Base-by-base conservation (phyloP, 2,797 vertebrate species). In the Pseudotriccus pelzelni region DNA sequence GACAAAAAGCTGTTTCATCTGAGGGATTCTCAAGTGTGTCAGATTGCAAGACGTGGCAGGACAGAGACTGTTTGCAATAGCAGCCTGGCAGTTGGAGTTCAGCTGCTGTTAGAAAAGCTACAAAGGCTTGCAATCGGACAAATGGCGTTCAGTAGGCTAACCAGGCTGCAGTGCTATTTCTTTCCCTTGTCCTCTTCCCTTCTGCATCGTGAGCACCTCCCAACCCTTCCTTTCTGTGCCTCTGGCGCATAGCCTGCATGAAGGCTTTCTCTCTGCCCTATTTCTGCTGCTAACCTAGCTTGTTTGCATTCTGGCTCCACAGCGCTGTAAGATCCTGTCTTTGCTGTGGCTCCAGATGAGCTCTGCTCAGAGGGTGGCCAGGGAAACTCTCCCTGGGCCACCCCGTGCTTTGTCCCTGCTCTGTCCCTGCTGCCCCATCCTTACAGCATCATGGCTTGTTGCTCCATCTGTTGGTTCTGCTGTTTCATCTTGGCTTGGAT, bases 251-350 rank as follows among this genome's bases (percentile, higher is more conserved):
- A 85, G 93, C 87, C 89, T 84, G 87, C 60, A 4, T 67, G 76
- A 60, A 92, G 69, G 58, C 89, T 92, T 92, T 91, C 55, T 87
- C 84, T 62, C 39, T 96, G 93, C 89, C 94, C 88, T 95, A 92
- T 74, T 94, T 96, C 90, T 93, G 87, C 94, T 82, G 90, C 72
- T 87, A 90, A 78, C 92, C 78, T 39, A 82, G 74, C 93, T 94
- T 70, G 88, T 95, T 91, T 93, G 93, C 72, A 56, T 95, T 95
- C 95, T 84, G 69, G 36, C 79, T 95, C 69, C 46, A 17, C 88
- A 74, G 84, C 0, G 0, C 84, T 83, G 30, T 49, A 41, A 84
- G 78, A 83, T 74, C 44, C 53, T 58, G 43, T 39, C 72, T 83
- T 79, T 68, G 52, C 86, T 72, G 53, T 74, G 89, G 34, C 49